A percentile compares a stretch with the other conserved stretches of the same genome.
Evolutionary conservation across 2,113 vertebrate genomes (phyloP).

Genomic region (Chrysemys picta): DNA sequence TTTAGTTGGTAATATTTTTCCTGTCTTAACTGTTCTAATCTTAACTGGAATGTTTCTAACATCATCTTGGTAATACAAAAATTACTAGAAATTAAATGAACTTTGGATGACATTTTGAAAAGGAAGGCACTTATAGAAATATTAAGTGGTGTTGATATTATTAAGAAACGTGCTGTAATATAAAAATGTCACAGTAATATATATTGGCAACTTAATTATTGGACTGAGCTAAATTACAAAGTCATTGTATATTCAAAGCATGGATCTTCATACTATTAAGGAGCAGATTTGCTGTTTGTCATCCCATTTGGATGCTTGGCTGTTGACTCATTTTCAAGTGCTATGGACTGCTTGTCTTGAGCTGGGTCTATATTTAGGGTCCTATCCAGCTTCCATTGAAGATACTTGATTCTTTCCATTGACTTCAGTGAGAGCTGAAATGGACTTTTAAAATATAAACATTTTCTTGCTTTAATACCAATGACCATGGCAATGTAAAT

Average conservation of each 20-base stretch:
- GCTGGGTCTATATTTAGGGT: neutral
- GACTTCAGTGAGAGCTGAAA: neutral
- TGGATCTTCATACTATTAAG: neutral
- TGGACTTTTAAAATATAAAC: neutral
- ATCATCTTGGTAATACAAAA: neutral
- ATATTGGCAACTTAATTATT: neutral
- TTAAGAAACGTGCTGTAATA: neutral
- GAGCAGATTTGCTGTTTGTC: neutral
- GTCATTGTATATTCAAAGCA: neutral
- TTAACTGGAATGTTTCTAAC: neutral
- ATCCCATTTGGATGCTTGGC: neutral
- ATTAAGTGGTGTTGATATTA: rapidly evolving
- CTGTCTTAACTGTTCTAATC: neutral
- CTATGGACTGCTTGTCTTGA: neutral
- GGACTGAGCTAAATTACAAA: neutral
- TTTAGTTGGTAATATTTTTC: neutral
- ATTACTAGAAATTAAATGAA: neutral
- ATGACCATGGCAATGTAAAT: constrained; percentile 9
- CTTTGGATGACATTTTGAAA: neutral
- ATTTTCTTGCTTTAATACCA: constrained; percentile 32
- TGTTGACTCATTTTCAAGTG: neutral
- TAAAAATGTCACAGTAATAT: neutral
- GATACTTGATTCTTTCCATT: neutral
- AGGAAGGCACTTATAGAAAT: neutral
- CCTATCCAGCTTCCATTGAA: neutral